Evolutionary conservation across 2,113 vertebrate genomes (phyloP).

Genomic region (Triplophysa dalaica): DNA sequence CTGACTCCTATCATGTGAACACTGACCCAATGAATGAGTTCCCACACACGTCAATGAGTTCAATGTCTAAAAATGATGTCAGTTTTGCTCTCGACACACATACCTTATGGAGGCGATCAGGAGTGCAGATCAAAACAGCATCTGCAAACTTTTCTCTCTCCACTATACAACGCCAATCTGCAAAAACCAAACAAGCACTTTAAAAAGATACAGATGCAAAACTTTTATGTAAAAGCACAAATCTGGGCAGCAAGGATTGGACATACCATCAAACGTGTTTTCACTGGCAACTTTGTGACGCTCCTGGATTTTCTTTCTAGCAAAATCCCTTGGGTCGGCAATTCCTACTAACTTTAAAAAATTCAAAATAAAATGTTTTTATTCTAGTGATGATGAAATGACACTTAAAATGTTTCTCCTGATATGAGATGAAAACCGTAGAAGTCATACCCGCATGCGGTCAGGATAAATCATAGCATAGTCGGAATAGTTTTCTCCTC

Average conservation of each 20-base stretch:
- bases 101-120: constrained; percentile 81
- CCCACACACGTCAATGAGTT: background rate
- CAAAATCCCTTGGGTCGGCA: constrained; percentile 76
- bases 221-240: background rate
- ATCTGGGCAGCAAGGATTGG: background rate
- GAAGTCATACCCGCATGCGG: constrained; percentile 67
- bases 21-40: background rate
- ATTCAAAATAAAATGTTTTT: background rate
- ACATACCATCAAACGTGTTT: constrained; percentile 74
- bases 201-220: background rate
- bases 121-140: constrained; percentile 80
- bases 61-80: background rate
- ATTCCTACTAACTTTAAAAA: constrained; percentile 74
- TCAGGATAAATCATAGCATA: constrained; percentile 70
- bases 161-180: constrained; percentile 74
- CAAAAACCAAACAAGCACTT: background rate
- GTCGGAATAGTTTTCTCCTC: constrained; percentile 69
- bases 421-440: background rate
- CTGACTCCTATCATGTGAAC: background rate
- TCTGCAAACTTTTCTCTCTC: constrained; percentile 81
- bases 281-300: constrained; percentile 65
- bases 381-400: background rate
- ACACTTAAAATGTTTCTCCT: background rate
- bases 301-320: constrained; percentile 69
- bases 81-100: background rate